Evolutionary conservation across 2,113 vertebrate genomes (phyloP).

Genomic region (Carettochelys insculpta): DNA sequence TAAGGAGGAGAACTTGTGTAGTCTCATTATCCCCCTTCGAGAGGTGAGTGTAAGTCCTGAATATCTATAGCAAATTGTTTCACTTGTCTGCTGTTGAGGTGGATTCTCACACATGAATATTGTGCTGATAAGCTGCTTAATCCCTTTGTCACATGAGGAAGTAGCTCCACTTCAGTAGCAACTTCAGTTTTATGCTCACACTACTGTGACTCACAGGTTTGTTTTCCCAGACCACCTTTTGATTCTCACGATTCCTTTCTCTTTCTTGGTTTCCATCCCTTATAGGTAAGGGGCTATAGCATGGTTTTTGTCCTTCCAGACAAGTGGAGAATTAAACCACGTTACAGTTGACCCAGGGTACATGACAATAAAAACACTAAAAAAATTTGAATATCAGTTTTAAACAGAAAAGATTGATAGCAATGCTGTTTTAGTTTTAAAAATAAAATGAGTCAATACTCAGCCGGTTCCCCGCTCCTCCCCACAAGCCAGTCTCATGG

Average conservation of each 20-base stretch:
- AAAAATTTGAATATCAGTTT: not conserved
- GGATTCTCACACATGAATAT: not conserved
- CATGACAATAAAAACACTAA: not conserved
- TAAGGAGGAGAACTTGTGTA: constrained; percentile 94
- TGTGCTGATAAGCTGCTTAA: not conserved
- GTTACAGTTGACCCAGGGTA: not conserved
- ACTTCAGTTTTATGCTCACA: not conserved
- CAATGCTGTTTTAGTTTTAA: too few relatives aligned
- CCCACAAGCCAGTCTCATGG: too few relatives aligned
- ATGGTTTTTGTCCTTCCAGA: not conserved
- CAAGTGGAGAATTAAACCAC: not conserved
- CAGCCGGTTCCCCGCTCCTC: too few relatives aligned
- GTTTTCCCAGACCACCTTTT: not conserved
- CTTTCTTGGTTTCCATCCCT: not conserved
- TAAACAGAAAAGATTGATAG: not conserved
- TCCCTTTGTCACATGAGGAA: not conserved
- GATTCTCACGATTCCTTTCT: not conserved
- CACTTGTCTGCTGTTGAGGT: not conserved
- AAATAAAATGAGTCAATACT: too few relatives aligned
- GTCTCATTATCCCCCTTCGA: constrained; percentile 96
- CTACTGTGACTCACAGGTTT: not conserved
- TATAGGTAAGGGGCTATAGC: not conserved
- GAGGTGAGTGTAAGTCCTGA: constrained; percentile 79
- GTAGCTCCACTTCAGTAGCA: not conserved
- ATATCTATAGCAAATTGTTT: not conserved